Evolutionary conservation across 2,888 invertebrate genomes (phyloP), one percentile per base, ranked within the genome.

Genomic region (Apotomis turbidana): DNA sequence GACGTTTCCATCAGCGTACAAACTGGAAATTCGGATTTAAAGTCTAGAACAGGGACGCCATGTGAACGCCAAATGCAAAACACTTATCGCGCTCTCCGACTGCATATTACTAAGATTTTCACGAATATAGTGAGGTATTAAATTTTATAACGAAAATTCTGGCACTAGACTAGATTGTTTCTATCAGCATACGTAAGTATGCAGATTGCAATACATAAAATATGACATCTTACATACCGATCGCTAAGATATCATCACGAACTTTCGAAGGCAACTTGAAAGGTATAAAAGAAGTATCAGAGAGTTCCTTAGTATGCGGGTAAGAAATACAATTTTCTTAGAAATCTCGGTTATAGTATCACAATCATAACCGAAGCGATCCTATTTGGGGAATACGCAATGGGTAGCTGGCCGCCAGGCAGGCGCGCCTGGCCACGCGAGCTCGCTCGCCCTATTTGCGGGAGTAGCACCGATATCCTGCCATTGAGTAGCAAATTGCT

Each of bases 351-450:
- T 79, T 80, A 74, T 74, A 70, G 70, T 74, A 76, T 75, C 78
- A 80, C 81, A 80, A 84, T 88, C 84, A 87, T 88, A 88, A 85
- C 85, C 78, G 79, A 82, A 82, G 82, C 83, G 81, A 86, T 86
- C 81, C 85, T 86, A 88, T 87, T 90, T 86, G 82, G 83, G 84
- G 84, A 84, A 86, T 87, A 84, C 80, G 85, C 84, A 84, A 86
- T 87, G 83, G 83, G 81, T 87, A 87, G 86, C 88, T 87, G 78
- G 84, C 87, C 89, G 89, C 87, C 89, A 86, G 82, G 80, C 85
- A 81, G 89, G 85, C 90, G 88, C 74, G 74, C 51, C 60, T 51
- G 68, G n/a, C 64, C 71, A 83, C 83, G 85, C 81, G 83, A 81
- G 81, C 82, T 82, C 85, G 86, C 86, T 84, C 83, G 76, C 83